Evolutionary conservation across 1,140 invertebrate species (phyloP).

Genomic region (Anadara kagoshimensis): DNA sequence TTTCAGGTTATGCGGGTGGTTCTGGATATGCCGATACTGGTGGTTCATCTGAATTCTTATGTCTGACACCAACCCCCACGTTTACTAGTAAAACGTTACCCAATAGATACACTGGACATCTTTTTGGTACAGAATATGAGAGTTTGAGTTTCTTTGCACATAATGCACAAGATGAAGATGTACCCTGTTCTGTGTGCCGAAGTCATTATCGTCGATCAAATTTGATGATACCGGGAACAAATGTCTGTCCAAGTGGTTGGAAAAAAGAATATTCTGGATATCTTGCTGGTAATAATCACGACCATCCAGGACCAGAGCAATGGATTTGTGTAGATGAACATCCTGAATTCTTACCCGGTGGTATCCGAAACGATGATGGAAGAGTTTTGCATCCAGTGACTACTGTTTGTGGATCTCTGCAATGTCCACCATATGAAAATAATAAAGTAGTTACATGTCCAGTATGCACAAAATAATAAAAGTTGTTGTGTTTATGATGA

Average conservation of each 20-base stretch:
- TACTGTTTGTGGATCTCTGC: conserved; percentile 33
- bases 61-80: no score
- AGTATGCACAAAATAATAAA: conserved; percentile 45
- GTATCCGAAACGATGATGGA: conserved; percentile 25
- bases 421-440: conserved; percentile 39
- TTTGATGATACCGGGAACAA: conserved; percentile 9
- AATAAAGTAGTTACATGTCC: conserved; percentile 42
- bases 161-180: conserved; percentile 1
- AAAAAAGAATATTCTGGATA: conserved; percentile 45
- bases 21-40: no score
- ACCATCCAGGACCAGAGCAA: not conserved
- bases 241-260: not conserved
- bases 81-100: no score
- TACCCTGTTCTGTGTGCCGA: not conserved
- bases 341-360: conserved; percentile 22
- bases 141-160: not conserved
- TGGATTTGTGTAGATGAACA: conserved; percentile 49
- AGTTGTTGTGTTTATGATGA: no score
- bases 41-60: no score
- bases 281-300: conserved; percentile 31
- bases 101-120: no score
- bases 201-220: no score
- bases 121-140: no score
- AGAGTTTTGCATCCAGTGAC: conserved; percentile 37
- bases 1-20: no score